These are phyloP conservation scores for Zaprionus taronus DNA, from an alignment of 1,140 invertebrate species.

Conservation along the genomic window DNA sequence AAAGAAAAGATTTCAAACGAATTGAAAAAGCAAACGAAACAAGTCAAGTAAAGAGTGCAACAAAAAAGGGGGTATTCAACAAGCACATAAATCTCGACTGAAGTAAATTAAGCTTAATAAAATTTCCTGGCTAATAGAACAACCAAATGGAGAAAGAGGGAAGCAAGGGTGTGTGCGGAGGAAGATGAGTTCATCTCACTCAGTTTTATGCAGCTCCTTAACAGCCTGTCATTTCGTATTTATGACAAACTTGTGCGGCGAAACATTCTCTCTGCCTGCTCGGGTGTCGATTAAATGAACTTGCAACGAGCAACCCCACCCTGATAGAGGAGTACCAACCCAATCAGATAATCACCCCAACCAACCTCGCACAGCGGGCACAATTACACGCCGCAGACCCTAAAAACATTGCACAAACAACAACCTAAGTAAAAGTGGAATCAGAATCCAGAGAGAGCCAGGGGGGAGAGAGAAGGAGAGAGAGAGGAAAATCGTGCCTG, in stretches of 20 bases:
- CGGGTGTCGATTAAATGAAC: conserved; percentile 81
- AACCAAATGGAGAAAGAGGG: background rate
- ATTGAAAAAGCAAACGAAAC: background rate
- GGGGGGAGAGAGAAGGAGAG: background rate
- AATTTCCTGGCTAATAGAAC: conserved; percentile 3
- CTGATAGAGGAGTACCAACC: conserved; percentile 18
- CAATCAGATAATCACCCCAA: conserved; percentile 64
- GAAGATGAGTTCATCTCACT: background rate
- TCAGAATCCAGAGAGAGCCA: conserved; percentile 22
- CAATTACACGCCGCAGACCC: conserved; percentile 80
- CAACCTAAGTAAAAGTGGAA: conserved; percentile 25
- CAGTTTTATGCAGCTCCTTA: conserved; percentile 17
- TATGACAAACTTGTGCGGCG: conserved; percentile 46
- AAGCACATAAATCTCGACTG: background rate
- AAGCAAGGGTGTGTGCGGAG: background rate
- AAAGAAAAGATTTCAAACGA: background rate
- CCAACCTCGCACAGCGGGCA: conserved; percentile 56
- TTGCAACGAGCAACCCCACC: conserved; percentile 9
- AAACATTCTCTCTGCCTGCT: conserved; percentile 54
- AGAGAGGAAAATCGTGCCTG: conserved; percentile 67
- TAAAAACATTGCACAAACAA: conserved; percentile 61
- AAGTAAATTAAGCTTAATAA: conserved; percentile 1
- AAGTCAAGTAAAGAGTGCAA: conserved; percentile 1
- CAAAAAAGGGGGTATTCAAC: background rate
- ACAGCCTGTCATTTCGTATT: conserved; percentile 67